Percentiles rank a stretch among this genome's conserved stretches.
These are phyloP conservation scores for Leptinotarsa undecemlineata DNA, from an alignment of 1,140 invertebrate species.

Conservation along the genomic window DNA sequence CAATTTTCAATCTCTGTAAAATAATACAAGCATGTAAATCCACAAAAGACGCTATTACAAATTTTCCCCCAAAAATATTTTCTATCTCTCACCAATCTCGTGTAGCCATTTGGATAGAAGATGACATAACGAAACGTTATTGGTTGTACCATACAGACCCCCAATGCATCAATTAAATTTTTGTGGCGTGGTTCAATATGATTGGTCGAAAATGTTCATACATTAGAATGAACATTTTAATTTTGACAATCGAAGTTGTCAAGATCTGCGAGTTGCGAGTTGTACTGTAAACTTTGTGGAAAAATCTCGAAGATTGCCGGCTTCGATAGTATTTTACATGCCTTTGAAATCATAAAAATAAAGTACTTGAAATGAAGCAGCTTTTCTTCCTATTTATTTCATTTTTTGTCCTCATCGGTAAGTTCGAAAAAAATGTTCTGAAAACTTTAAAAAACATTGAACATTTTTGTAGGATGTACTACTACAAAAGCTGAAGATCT, in stretches of 20 bases:
- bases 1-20: too few relatives aligned
- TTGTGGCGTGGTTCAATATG: constrained; percentile 41
- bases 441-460: background rate
- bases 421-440: constrained; percentile 37
- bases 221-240: constrained; percentile 18
- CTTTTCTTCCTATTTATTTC: constrained; percentile 57
- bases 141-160: constrained; percentile 16
- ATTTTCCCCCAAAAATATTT: constrained; percentile 28
- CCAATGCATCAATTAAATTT: constrained; percentile 16
- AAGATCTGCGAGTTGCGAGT: background rate
- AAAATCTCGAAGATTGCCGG: constrained; percentile 13
- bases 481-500: constrained; percentile 23
- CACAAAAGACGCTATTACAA: background rate
- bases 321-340: background rate
- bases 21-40: too few relatives aligned
- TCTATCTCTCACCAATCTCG: constrained; percentile 25
- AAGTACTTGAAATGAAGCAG: constrained; percentile 59
- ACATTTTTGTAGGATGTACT: constrained; percentile 21
- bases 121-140: constrained; percentile 31
- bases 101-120: constrained; percentile 32
- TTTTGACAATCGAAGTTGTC: constrained; percentile 27
- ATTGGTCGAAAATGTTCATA: constrained; percentile 43
- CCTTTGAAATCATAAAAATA: constrained; percentile 28
- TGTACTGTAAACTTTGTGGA: background rate
- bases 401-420: constrained; percentile 61